Base-by-base conservation (phyloP, 2,797 vertebrate genomes). In the Etheostoma perlongum region DNA sequence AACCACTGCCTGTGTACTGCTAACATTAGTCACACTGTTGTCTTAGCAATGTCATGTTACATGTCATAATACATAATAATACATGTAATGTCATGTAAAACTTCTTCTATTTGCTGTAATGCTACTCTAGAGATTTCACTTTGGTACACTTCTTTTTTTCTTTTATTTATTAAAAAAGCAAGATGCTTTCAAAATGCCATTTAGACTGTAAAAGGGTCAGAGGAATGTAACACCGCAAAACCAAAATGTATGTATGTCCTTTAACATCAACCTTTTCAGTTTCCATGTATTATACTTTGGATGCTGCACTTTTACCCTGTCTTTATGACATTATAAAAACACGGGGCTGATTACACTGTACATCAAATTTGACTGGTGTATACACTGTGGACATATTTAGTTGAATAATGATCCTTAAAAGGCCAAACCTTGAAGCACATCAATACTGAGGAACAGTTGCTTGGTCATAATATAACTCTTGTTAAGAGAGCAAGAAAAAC, bases 311-410 rank as follows among this genome's bases (percentile, higher is more conserved):
- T 52, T 47, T 33, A 73, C 25, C n/a, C 36, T 82, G 65, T 61
- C 52, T 86, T 81, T 14, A 82, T 61, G 49, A 46, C 42, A 48
- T 59, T 54, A 65, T 64, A 73, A 72, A 68, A 83, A 83, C 65
- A 27, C 9, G 58, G 46, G 58, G 69, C 61, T 66, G 70, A 85
- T 78, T 66, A 51, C 66, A 71, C 40, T 77, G 72, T 74, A 76
- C 48, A 83, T 77, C 60, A 67, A 80, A 81, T 67, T 74, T 77
- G 53, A 54, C 53, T 61, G 53, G 18, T 68, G 57, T 52, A 49
- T 66, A 74, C 40, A 40, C 60, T 65, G 59, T 46, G 63, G n/a
- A 53, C 48, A 63, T 79, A 75, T 75, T 79, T 52, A 48, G 67
- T 44, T 70, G 67, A 78, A 74, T 73, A 73, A 69, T 70, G 62